Percentiles rank a stretch among this genome's conserved stretches.
These are phyloP conservation scores for Malurus leucopterus DNA, from an alignment of 2,797 vertebrate genomes.

Conservation along the genomic window DNA sequence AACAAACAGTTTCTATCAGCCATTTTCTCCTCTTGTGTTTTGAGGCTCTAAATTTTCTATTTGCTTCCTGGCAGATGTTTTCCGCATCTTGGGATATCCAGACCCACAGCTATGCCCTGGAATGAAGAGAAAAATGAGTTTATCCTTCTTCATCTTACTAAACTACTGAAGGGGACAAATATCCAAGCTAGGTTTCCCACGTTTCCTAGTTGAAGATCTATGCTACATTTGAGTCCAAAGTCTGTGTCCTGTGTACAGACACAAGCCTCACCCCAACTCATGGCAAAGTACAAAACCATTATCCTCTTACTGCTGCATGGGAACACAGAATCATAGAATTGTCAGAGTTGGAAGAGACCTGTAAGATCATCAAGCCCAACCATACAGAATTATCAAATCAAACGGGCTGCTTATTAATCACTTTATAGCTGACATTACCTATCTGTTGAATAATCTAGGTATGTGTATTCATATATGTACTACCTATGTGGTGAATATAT, in stretches of 20 bases:
- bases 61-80: background rate
- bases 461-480: background rate
- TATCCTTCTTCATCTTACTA: background rate
- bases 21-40: background rate
- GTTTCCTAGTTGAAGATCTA: background rate
- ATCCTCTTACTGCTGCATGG: rapidly evolving
- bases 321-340: background rate
- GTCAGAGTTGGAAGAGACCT: background rate
- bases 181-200: background rate
- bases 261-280: background rate
- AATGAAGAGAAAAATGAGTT: background rate
- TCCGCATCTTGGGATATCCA: background rate
- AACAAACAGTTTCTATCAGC: background rate
- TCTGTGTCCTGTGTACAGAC: rapidly evolving
- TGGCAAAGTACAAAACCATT: background rate
- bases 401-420: background rate
- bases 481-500: background rate
- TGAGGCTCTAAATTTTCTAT: background rate
- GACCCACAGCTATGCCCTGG: background rate
- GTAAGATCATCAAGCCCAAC: background rate
- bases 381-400: background rate
- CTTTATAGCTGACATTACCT: background rate
- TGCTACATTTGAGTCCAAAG: rapidly evolving
- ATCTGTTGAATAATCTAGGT: background rate
- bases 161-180: background rate